phyloP scores from a whole-genome alignment of 2,113 vertebrate genomes.

The Tamias sibiricus region DNA sequence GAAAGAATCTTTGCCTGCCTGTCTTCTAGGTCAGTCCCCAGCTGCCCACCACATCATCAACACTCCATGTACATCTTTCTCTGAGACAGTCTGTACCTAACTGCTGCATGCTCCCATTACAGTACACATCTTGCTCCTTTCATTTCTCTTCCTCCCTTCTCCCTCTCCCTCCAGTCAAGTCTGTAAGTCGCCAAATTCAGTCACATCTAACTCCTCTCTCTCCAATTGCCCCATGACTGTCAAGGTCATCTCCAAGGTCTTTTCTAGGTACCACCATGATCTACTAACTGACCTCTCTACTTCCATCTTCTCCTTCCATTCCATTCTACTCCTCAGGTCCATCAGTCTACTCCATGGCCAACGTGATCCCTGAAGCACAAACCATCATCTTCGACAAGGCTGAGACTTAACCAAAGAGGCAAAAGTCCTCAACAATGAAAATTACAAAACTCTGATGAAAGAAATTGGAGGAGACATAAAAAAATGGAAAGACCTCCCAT shows the following conservation, averaged over 20 bases:
- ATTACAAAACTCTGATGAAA: background rate
- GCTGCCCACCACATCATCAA: rapidly evolving
- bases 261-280: background rate
- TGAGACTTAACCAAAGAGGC: background rate
- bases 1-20: background rate
- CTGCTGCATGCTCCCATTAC: rapidly evolving
- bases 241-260: too few species aligned
- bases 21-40: background rate
- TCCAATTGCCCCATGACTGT: rapidly evolving
- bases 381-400: background rate
- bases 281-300: background rate
- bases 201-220: background rate
- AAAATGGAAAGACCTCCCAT: background rate
- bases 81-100: rapidly evolving
- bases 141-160: too few species aligned
- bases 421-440: background rate
- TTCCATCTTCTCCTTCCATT: background rate
- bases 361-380: background rate
- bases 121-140: too few species aligned
- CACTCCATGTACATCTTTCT: rapidly evolving
- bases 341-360: background rate
- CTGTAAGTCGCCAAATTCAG: background rate
- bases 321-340: background rate
- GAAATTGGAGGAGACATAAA: background rate
- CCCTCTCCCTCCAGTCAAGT: background rate